Base-by-base conservation (phyloP, 2,113 vertebrate genomes). In the Serilophus lunatus region DNA sequence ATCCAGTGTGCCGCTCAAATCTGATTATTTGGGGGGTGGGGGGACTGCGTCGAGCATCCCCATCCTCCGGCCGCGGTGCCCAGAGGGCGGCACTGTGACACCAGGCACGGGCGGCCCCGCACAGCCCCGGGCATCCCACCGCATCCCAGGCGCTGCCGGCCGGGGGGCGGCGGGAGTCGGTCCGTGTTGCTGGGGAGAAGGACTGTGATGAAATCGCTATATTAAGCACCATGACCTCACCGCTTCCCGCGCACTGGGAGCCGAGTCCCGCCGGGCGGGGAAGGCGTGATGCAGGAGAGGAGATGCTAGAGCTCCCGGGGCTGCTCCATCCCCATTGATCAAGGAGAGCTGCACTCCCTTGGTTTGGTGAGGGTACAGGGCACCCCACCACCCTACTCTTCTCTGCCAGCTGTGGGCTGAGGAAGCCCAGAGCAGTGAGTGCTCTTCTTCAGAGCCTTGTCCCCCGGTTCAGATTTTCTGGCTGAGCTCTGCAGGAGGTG, bases 141-240 rank as follows among this genome's bases (percentile, higher is more conserved):
- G 69, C 78, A 89, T 35, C 29, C 61, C 87, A 54, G 60, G 86
- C 79, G 31, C 47, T 9, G 89, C 68, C 86, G 85, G 95, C 83
- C 76, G 80, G 91, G 89, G 75, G 91, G 86, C 83, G 92, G 69
- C 85, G 78, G 82, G 94, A 84, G 76, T 76, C 85, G 82, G 79
- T 89, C 94, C 38, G 92, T 86, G 97, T 96, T 96, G 96, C 97
- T 89, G 96, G 96, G 97, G 95, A 95, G 94, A 96, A 93, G 95
- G 87, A 82, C 91, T 90, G 80, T 95, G 97, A 96, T 92, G 96
- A 92, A 95, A 96, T 95, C 90, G 90, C 96, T 97, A 97, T 96
- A 96, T 97, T 95, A 95, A 97, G 97, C 92, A 97, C 64, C 94
- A 97, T 97, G 96, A 97, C 94, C 94, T 97, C 97, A 97, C 96